Evolutionary conservation across 2,113 vertebrate species (phyloP).

Genomic region (Ammodytes dubius): DNA sequence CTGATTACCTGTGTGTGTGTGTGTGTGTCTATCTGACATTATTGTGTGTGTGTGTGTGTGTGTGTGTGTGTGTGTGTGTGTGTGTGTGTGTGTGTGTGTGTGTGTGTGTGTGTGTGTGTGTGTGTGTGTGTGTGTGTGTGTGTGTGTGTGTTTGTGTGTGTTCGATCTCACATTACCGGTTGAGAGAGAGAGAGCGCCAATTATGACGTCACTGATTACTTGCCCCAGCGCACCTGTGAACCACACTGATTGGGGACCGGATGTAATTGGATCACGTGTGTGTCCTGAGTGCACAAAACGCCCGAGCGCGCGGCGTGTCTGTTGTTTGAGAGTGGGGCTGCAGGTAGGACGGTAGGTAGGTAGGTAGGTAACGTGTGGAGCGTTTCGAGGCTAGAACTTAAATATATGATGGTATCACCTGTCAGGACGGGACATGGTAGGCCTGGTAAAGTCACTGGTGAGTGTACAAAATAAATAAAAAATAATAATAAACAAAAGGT

Average conservation of each 20-base stretch:
- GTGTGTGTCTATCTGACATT: too few relatives aligned
- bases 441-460: too few relatives aligned
- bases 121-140: too few relatives aligned
- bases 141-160: too few relatives aligned
- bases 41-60: too few relatives aligned
- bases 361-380: conserved; percentile 27
- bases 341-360: conserved; percentile 45
- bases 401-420: not conserved
- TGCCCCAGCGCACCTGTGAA: conserved; percentile 31
- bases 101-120: too few relatives aligned
- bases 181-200: too few relatives aligned
- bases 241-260: not conserved
- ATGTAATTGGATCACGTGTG: conserved; percentile 6
- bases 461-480: not conserved
- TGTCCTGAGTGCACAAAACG: conserved; percentile 39
- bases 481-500: not conserved
- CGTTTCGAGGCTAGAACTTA: not conserved
- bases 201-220: not conserved
- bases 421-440: not conserved
- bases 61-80: too few relatives aligned
- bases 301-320: not conserved
- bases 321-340: conserved; percentile 7
- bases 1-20: too few relatives aligned
- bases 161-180: too few relatives aligned
- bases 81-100: too few relatives aligned